Conservation (phyloP, 2,888 invertebrate species). For the Macrosoma leucophasiata region DNA sequence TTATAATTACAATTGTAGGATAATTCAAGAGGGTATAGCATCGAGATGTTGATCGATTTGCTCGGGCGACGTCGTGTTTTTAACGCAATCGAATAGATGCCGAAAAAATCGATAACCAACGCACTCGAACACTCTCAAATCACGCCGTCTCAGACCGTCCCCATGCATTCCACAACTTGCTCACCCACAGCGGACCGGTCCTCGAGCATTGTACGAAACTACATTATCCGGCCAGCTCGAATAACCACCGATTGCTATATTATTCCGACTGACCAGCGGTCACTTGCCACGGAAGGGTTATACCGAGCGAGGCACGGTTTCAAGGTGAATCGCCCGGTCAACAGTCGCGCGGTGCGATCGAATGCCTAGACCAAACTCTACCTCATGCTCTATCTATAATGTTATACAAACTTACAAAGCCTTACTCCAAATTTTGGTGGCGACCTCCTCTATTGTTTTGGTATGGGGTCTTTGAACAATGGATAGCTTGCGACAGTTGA, state of each 20-base stretch:
- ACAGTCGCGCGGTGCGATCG: conserved; percentile 58
- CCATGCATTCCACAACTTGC: conserved; percentile 71
- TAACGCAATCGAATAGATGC: conserved; percentile 26
- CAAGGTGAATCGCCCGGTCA: conserved; percentile 72
- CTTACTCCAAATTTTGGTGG: conserved; percentile 37
- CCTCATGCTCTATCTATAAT: conserved; percentile 55
- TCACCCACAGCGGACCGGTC: conserved; percentile 75
- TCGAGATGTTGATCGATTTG: conserved; percentile 7
- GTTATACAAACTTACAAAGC: too few species aligned
- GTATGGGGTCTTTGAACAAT: conserved; percentile 30
- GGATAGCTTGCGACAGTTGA: conserved; percentile 22
- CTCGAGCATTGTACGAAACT: conserved; percentile 64
- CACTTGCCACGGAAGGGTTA: conserved; percentile 44
- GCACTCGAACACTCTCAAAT: conserved; percentile 65
- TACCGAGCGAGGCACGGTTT: conserved; percentile 60
- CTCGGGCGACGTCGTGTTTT: conserved; percentile 9
- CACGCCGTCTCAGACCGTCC: conserved; percentile 57
- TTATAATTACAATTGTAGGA: conserved; percentile 21
- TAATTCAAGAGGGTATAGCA: conserved; percentile 6
- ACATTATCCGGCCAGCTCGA: conserved; percentile 46
- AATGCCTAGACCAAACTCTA: conserved; percentile 67
- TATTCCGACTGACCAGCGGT: conserved; percentile 34
- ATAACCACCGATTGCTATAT: conserved; percentile 38
- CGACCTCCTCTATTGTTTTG: conserved; percentile 37
- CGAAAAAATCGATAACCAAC: conserved; percentile 48